phyloP scores from a whole-genome alignment of 2,888 invertebrate species.

The Craniophora ligustri region DNA sequence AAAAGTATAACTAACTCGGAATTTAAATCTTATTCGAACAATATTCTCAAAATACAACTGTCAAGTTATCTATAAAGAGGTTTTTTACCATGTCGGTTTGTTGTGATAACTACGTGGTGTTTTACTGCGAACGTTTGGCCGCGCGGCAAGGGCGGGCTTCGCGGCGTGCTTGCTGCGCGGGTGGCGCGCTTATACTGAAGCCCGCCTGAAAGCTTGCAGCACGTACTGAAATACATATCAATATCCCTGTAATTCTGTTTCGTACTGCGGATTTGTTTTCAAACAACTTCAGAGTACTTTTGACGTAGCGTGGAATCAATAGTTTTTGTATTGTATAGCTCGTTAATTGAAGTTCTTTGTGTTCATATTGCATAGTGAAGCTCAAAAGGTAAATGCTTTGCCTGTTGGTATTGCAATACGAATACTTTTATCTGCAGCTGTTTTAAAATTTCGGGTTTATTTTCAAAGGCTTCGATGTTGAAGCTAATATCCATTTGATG shows the following conservation, averaged over 20 bases:
- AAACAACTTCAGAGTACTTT: slow-evolving; percentile 26
- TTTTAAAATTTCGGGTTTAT: background rate
- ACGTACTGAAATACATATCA: slow-evolving; percentile 44
- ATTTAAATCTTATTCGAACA: slow-evolving; percentile 8
- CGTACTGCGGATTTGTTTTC: slow-evolving; percentile 31
- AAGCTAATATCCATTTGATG: too few relatives aligned
- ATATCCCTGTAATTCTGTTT: slow-evolving; percentile 40
- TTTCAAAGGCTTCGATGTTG: background rate
- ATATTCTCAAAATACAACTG: slow-evolving; percentile 6
- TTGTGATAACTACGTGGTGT: slow-evolving; percentile 39
- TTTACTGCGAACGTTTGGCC: slow-evolving; percentile 21
- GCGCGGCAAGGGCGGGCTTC: slow-evolving; percentile 35
- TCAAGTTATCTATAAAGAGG: background rate
- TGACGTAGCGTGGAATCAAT: slow-evolving; percentile 11
- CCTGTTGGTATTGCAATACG: background rate
- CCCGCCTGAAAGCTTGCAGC: slow-evolving; percentile 46
- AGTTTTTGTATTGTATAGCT: slow-evolving; percentile 10
- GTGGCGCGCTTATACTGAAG: slow-evolving; percentile 55
- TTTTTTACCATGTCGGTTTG: slow-evolving; percentile 32
- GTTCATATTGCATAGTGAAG: background rate
- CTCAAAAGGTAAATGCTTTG: slow-evolving; percentile 2
- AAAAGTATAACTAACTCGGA: slow-evolving; percentile 8
- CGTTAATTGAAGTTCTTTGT: slow-evolving; percentile 6
- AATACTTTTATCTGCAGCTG: background rate
- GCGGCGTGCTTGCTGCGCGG: slow-evolving; percentile 55